Conservation (phyloP, 1,140 invertebrate species). For the Camponotus vicinus region DNA sequence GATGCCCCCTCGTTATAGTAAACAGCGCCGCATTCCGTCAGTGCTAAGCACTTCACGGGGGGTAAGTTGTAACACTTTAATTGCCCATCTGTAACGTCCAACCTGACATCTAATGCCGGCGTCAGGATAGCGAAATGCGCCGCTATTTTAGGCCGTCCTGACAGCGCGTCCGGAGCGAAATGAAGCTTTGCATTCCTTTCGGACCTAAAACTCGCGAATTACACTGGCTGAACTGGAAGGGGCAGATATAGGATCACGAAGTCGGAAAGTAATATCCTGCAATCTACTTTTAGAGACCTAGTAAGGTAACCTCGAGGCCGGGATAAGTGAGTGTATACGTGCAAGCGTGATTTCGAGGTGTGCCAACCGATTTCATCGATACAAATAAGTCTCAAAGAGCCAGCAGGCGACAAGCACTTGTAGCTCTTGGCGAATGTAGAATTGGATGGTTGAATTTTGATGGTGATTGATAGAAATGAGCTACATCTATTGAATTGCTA, state of each 20-base stretch:
- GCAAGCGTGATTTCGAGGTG: conserved; percentile 14
- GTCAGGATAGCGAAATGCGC: conserved; percentile 54
- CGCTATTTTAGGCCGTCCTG: conserved; percentile 32
- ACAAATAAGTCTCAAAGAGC: background rate
- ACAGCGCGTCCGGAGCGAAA: conserved; percentile 51
- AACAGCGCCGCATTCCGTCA: conserved; percentile 16
- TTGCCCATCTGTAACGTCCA: conserved; percentile 57
- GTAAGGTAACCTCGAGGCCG: conserved; percentile 11
- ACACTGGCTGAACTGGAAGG: background rate
- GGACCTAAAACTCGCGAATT: conserved; percentile 41
- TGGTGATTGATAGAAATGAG: background rate
- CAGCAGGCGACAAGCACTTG: background rate
- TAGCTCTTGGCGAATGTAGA: background rate
- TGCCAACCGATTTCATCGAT: conserved; percentile 16
- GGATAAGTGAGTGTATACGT: conserved; percentile 47
- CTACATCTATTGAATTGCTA: background rate
- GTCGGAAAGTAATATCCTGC: conserved; percentile 58
- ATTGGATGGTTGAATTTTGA: background rate
- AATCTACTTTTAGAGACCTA: conserved; percentile 30
- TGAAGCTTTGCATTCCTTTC: conserved; percentile 60
- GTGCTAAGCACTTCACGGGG: conserved; percentile 28
- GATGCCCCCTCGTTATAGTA: conserved; percentile 4
- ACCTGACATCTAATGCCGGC: conserved; percentile 46
- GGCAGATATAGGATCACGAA: conserved; percentile 35
- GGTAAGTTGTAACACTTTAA: conserved; percentile 57